Evolutionary conservation across 2,888 invertebrate species (phyloP).

Genomic region (Sarcophaga carnaria): DNA sequence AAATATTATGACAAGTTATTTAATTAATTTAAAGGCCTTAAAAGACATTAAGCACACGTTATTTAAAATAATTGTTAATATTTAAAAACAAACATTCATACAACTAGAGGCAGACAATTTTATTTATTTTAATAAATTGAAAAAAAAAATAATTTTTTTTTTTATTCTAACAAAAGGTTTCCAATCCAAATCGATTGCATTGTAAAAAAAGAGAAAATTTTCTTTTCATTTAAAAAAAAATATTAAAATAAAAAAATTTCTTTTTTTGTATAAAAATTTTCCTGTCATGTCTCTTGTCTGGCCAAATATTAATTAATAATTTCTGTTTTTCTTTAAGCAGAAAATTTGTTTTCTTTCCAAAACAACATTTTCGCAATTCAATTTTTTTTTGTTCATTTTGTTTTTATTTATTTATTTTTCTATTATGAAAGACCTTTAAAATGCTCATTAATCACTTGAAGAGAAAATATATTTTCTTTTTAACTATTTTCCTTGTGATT

Average conservation of each 20-base stretch:
- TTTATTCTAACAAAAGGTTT: too few relatives aligned
- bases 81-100: not conserved
- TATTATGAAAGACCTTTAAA: slow-evolving; percentile 75
- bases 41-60: slow-evolving; percentile 53
- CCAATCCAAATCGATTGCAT: too few relatives aligned
- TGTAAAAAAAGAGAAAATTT: not conserved
- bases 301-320: slow-evolving; percentile 39
- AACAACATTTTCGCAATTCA: not conserved
- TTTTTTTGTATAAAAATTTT: slow-evolving; percentile 30
- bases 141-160: not conserved
- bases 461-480: slow-evolving; percentile 27
- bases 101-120: not conserved
- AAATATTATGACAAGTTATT: slow-evolving; percentile 51
- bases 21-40: slow-evolving; percentile 41
- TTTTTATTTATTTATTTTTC: not conserved
- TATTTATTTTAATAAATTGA: too few relatives aligned
- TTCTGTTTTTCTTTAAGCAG: not conserved
- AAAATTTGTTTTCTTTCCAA: slow-evolving; percentile 5
- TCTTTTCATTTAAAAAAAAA: not conserved
- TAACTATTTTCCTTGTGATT: too few relatives aligned
- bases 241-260: not conserved
- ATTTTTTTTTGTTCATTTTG: too few relatives aligned
- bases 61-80: slow-evolving; percentile 9
- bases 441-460: slow-evolving; percentile 78
- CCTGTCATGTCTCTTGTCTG: slow-evolving; percentile 59